Evolutionary conservation across 92 coral and sea anemone species (phyloP).

Genomic region (Parazoanthus atlanticus): DNA sequence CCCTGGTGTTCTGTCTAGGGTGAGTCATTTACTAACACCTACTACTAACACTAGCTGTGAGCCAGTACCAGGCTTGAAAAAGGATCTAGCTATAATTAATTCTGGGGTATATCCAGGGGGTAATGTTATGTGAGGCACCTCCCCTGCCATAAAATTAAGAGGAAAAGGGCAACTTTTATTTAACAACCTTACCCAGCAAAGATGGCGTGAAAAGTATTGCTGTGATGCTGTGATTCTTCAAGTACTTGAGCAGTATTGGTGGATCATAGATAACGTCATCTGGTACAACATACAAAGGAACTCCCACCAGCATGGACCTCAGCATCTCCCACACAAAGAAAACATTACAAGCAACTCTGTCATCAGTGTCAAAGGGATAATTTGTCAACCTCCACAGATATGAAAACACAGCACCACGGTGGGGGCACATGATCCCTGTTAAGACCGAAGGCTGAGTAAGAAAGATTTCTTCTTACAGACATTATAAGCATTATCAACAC

Average conservation of each 20-base stretch:
- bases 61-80: no score
- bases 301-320: conserved; percentile 65
- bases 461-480: neutral
- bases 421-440: conserved; percentile 88
- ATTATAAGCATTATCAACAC: no score
- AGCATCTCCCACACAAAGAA: conserved; percentile 91
- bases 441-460: neutral
- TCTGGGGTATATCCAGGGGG: no score
- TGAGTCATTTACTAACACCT: no score
- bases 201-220: conserved; percentile 84
- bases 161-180: neutral
- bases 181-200: conserved; percentile 62
- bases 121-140: no score
- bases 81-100: no score
- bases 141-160: neutral
- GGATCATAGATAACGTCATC: conserved; percentile 86
- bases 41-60: no score
- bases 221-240: conserved; percentile 76
- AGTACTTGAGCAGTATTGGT: conserved; percentile 65
- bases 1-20: no score
- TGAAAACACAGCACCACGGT: conserved; percentile 83
- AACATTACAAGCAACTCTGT: conserved; percentile 86
- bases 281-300: conserved; percentile 79
- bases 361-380: conserved; percentile 73
- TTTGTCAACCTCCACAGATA: conserved; percentile 75